A percentile compares a stretch with the other conserved stretches of the same genome.
Conservation (phyloP, 2,797 vertebrate genomes). For the Rhodeus uyekii region DNA sequence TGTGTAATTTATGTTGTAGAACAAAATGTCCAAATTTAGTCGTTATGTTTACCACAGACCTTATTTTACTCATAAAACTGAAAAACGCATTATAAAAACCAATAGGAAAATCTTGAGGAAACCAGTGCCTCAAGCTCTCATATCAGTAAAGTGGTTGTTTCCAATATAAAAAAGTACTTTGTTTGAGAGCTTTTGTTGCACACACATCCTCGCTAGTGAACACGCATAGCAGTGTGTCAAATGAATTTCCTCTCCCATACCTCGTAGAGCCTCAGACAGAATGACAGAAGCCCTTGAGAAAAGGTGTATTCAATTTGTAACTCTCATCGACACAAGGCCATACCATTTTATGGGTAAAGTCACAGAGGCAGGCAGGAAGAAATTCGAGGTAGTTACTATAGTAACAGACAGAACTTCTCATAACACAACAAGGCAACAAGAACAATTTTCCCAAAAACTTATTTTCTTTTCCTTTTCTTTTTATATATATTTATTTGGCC, state of each 20-base stretch:
- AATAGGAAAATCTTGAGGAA: too few species aligned
- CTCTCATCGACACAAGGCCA: slow-evolving; percentile 62
- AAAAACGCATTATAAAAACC: too few species aligned
- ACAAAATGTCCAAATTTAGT: too few species aligned
- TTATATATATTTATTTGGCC: not conserved
- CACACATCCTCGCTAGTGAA: slow-evolving; percentile 25
- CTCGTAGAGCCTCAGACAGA: slow-evolving; percentile 61
- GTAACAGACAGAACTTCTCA: slow-evolving; percentile 58
- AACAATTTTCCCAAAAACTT: slow-evolving; percentile 4
- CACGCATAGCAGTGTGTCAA: slow-evolving; percentile 44
- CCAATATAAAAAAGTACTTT: not conserved
- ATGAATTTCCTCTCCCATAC: slow-evolving; percentile 61
- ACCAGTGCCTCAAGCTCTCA: not conserved
- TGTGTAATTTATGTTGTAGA: too few species aligned
- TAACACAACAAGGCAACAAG: slow-evolving; percentile 48
- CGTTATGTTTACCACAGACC: too few species aligned
- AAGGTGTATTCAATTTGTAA: slow-evolving; percentile 66
- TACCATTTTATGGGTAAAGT: slow-evolving; percentile 62
- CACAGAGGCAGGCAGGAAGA: slow-evolving; percentile 62
- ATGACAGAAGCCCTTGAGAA: slow-evolving; percentile 66
- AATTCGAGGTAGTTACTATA: slow-evolving; percentile 61
- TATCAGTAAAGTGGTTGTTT: not conserved
- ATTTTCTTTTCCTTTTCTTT: not conserved
- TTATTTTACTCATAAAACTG: too few species aligned
- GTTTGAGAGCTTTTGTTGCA: not conserved